Base-by-base conservation (phyloP, 2,113 vertebrate species). In the Zeus faber region DNA sequence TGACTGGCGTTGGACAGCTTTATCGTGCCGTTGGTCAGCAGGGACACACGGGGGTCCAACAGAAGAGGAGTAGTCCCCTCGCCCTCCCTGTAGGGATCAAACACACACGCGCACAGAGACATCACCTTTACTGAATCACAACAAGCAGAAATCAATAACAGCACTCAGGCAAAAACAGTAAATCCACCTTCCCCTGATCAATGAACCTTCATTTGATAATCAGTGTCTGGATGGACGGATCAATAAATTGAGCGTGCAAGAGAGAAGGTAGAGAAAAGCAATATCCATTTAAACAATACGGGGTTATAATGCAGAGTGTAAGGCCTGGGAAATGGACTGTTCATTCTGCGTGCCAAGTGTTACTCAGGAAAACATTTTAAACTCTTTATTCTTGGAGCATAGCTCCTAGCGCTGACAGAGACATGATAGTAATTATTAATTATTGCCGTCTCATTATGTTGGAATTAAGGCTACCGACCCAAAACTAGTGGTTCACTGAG, bases 21-120 rank as follows among this genome's bases (percentile, higher is more conserved):
- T 24, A 96, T 55, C 1, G 87, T 90, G 6, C 93, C 94, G 0
- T 91, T 87, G 54, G 89, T 79, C 48, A 87, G 69, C 22, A 85
- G 69, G 20, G 89, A 90, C 41, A 88, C 81, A 2, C 87, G 87
- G 1, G 83, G 46, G 0, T 91, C 82, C 0, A 81, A 84, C 14
- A 94, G 73, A 25, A 90, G 76, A 0, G 76, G 66, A 2, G 35
- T 54, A 2, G n/a, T 24, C 9, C 54, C 68, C 8, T 81, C 62
- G 0, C 70, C 58, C 22, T 85, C 71, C 93, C 93, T 94, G 26
- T 27, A 58, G 3, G 17, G 17, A 1, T 49, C 14, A 66, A 29
- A 63, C 49, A 61, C 31, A 56, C 37, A 60, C 33, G 62, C 22
- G 37, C 23, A 40, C 13, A 52, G 3, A 67, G 17, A 52, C 16